Percentiles rank a stretch among this genome's conserved stretches.
Evolutionary conservation across 2,113 vertebrate species (phyloP).

Genomic region (Neolamprologus caudopunctatus): DNA sequence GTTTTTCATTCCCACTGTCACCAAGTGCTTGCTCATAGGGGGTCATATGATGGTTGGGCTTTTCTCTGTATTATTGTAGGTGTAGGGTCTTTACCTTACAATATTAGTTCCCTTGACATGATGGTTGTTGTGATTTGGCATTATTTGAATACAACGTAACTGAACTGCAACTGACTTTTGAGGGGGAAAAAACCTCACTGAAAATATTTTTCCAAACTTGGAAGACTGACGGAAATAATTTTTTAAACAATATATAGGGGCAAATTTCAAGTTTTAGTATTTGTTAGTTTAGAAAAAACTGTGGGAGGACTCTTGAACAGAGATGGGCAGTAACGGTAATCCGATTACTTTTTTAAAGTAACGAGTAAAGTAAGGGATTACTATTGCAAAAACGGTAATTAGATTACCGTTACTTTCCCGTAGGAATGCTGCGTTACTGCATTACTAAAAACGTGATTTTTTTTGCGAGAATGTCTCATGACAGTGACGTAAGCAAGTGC

Average conservation of each 20-base stretch:
- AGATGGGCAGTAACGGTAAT: too few relatives aligned
- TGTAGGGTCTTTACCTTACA: fast-evolving
- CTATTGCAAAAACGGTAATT: too few relatives aligned
- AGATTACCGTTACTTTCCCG: too few relatives aligned
- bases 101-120: not conserved
- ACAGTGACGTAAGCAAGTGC: too few relatives aligned
- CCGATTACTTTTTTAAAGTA: too few relatives aligned
- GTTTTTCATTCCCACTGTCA: not conserved
- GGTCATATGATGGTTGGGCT: not conserved
- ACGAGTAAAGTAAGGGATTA: too few relatives aligned
- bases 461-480: too few relatives aligned
- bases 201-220: not conserved
- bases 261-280: not conserved
- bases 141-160: not conserved
- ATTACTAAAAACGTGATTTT: too few relatives aligned
- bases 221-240: not conserved
- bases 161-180: not conserved
- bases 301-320: not conserved
- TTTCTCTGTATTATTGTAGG: not conserved
- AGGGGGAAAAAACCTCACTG: fast-evolving
- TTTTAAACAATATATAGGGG: not conserved
- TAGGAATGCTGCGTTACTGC: too few relatives aligned
- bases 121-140: fast-evolving
- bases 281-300: not conserved
- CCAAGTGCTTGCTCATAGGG: not conserved